A percentile compares a stretch with the other conserved stretches of the same genome.
These are phyloP conservation scores for Siniperca scherzeri DNA, from an alignment of 2,797 vertebrate genomes.

Conservation along the genomic window DNA sequence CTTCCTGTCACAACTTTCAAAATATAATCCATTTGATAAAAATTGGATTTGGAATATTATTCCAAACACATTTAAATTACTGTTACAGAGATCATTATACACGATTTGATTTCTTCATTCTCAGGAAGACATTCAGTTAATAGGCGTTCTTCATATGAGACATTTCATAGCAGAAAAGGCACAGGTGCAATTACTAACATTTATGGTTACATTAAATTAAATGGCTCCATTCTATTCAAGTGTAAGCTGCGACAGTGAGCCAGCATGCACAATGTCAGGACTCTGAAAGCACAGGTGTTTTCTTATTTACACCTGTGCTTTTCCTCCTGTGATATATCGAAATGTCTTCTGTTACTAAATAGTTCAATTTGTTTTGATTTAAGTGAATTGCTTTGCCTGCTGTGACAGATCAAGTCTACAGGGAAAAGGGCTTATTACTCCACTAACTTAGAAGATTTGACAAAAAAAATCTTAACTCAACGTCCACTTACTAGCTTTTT, in stretches of 20 bases:
- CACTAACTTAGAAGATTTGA: not conserved
- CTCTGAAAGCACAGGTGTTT: not conserved
- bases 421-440: not conserved
- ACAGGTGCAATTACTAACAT: too few relatives aligned
- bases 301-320: not conserved
- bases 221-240: not conserved
- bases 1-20: conserved; percentile 56
- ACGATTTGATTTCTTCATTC: not conserved
- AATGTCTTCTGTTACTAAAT: not conserved
- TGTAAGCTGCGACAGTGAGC: not conserved
- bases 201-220: not conserved
- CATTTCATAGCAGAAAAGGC: not conserved
- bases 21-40: conserved; percentile 32
- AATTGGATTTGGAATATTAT: not conserved
- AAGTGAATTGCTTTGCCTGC: not conserved
- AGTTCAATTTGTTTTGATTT: not conserved
- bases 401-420: not conserved
- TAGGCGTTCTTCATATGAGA: too few relatives aligned
- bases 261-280: not conserved
- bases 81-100: not conserved
- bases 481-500: too few relatives aligned
- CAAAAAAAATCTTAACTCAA: not conserved
- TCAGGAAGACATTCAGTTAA: not conserved
- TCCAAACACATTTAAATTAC: not conserved
- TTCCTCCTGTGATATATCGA: not conserved